Base-by-base conservation (phyloP, 2,888 invertebrate species). In the Lithophane ornitopus region DNA sequence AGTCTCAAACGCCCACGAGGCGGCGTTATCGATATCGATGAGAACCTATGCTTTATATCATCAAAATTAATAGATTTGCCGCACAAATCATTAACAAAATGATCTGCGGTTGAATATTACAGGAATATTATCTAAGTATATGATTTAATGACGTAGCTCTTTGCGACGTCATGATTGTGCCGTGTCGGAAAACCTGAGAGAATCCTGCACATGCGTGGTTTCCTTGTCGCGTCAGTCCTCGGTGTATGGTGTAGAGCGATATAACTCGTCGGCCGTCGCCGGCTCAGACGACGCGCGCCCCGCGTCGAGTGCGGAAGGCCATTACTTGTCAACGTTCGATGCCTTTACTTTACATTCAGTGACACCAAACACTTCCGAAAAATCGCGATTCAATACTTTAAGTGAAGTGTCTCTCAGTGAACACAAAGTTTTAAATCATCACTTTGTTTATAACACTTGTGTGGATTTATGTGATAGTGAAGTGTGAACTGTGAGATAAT, bases 191-290 rank as follows among this genome's bases (percentile, higher is more conserved):
- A 95, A 94, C 86, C 93, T 92, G 89, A 91, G 92, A 91, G 92
- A 92, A 93, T 90, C 89, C 90, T 90, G 95, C 95, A 93, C 95
- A 95, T 96, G 95, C 95, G 95, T 94, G 91, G 93, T 93, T 92
- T 91, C 89, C 92, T 91, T 91, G 93, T 92, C 89, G 90, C 88
- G 89, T 89, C 88, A 90, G 90, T 88, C 88, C 88, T 88, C 88
- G 74, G 85, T 88, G 88, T 87, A 87, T 87, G 70, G 87, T 80
- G 88, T 85, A 87, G 89, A 85, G 89, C 90, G 92, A 89, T 89
- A 87, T 87, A 89, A 88, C 88, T 85, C 85, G 88, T 79, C 86
- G 87, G 54, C n/a, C 54, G 54, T 54, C n/a, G 54, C 82, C 85
- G 73, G 84, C 87, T 91, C 95, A 94, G 93, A 94, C 94, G 94